Evolutionary conservation across 2,888 invertebrate species (phyloP), one percentile per base, ranked within the genome.

Genomic region (Tubulanus polymorphus): DNA sequence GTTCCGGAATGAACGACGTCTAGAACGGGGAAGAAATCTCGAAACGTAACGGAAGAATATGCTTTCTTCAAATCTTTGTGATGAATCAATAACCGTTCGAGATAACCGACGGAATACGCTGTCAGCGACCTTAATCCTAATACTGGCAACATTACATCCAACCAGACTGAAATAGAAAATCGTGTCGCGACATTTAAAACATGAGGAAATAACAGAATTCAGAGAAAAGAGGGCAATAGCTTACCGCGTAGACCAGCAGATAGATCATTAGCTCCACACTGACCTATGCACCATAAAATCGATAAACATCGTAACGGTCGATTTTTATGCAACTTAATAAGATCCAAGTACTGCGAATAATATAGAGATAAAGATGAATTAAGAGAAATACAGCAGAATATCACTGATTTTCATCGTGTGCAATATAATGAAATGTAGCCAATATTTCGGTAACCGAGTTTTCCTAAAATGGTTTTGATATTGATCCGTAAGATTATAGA

Each of bases 231-330:
- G 10, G 8, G 26, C 30, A 37, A 37, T 8, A 18, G 30, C 57
- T 55, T 59, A 79, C 79, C 75, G 71, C 71, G 73, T n/a, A 80
- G 63, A 29, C 79, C 80, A 66, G 65, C 64, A 49, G 63, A 67
- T 26, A 80, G 63, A 55, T 72, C 67, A 2, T 68, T 68, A 25
- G 66, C 59, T 10, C 78, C 77, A 53, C 70, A 73, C 63, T 79
- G 79, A 10, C 78, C 76, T 8, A 78, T 63, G 12, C 73, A 70
- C 80, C 79, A 80, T 60, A 79, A 63, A 25, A 79, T 65, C 30
- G 74, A 65, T 49, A 79, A 63, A 66, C 78, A 75, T 23, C 70
- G 61, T 28, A 67, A 62, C 12, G 74, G 71, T 3, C 75, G 67
- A 63, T 74, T 77, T 64, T 75, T 72, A 49, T 76, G 71, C n/a